Base-by-base conservation (phyloP, 2,797 vertebrate genomes). In the Limosa lapponica region DNA sequence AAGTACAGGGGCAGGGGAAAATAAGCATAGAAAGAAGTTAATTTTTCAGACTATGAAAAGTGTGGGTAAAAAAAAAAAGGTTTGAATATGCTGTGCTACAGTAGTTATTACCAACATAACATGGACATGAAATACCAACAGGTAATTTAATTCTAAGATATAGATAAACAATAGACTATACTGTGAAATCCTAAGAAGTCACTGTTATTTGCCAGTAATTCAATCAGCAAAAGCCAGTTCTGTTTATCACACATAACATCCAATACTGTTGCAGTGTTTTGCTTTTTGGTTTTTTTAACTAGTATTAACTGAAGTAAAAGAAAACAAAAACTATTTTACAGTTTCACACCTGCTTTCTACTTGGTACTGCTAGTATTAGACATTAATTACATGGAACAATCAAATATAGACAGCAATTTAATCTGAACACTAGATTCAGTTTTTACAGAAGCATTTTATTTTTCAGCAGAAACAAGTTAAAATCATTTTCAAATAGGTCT, bases 301-400 rank as follows among this genome's bases (percentile, higher is more conserved):
- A 22, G 14, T 37, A 48, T 28, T 16, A 69, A 17, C 27, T 18
- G 11, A 58, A 48, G 25, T 34, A 82, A 48, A 55, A 57, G 36
- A 34, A 57, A 65, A 77, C 8, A 67, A 28, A 48, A 54, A 58
- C 4, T 5, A 32, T 2, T 8, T 28, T 16, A 39, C 30, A 13
- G 3, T 46, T 77, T 54, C 32, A 62, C 17, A 10, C 13, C 61
- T 4, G 1, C 43, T 30, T 88, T 52, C 16, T 34, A 32, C 52
- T 54, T 6, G 11, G n/a, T 22, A 36, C 22, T 32, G 28, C 7
- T 48, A 8, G 4, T 1, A 0, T 32, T 34, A n/a, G 11, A 52
- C 23, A 27, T 28, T 12, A 49, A 55, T 52, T 32, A 49, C 4
- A 0, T 2, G 10, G 22, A 30, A 13, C 6, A 3, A 81, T 37